Evolutionary conservation across 2,888 invertebrate genomes (phyloP).

Genomic region (Fissipunctia ypsillon): DNA sequence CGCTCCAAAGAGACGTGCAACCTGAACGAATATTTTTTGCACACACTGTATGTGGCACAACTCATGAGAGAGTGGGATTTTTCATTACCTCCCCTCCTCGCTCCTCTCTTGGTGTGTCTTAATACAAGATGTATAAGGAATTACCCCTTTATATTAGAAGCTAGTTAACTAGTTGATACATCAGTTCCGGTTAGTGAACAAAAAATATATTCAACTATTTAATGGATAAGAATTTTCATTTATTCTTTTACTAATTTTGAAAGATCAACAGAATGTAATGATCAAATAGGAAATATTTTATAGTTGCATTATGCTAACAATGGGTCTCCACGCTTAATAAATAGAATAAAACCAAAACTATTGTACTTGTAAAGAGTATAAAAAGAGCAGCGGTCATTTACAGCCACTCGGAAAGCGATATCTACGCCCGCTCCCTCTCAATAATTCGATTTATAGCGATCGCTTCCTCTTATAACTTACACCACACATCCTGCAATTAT

Average conservation of each 20-base stretch:
- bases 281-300: background rate
- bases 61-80: background rate
- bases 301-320: background rate
- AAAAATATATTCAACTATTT: background rate
- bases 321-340: background rate
- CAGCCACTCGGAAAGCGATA: background rate
- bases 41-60: background rate
- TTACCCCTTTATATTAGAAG: background rate
- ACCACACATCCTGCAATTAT: conserved; percentile 45
- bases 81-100: no score
- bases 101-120: no score
- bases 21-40: conserved; percentile 50
- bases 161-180: background rate
- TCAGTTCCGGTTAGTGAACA: background rate
- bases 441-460: background rate
- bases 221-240: background rate
- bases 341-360: background rate
- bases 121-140: background rate
- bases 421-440: background rate
- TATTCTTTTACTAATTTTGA: background rate
- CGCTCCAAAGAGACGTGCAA: conserved; percentile 34
- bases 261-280: background rate
- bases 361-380: background rate
- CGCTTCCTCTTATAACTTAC: background rate
- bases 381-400: background rate